phyloP scores from a whole-genome alignment of 2,888 invertebrate genomes.

The Chrysolina haemoptera region DNA sequence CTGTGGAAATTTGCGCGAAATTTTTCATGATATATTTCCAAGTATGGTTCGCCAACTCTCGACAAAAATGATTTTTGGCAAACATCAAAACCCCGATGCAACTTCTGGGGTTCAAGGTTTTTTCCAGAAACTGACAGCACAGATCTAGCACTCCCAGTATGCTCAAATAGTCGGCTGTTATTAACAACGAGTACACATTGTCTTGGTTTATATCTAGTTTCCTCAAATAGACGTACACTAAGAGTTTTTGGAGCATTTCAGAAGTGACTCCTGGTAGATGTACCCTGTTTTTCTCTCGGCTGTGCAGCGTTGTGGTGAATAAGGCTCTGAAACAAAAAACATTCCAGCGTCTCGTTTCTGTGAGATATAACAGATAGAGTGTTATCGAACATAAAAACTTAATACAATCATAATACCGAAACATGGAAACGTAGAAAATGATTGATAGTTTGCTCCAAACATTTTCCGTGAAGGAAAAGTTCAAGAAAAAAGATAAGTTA shows the following conservation, averaged over 20 bases:
- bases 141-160: slow-evolving; percentile 86
- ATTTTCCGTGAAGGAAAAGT: too few species aligned
- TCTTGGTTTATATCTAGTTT: slow-evolving; percentile 81
- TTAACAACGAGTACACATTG: slow-evolving; percentile 86
- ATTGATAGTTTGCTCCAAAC: too few species aligned
- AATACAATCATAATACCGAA: neutral
- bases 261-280: slow-evolving; percentile 84
- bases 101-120: slow-evolving; percentile 81
- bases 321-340: slow-evolving; percentile 75
- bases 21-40: slow-evolving; percentile 75
- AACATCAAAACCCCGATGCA: slow-evolving; percentile 90
- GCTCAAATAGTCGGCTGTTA: slow-evolving; percentile 91
- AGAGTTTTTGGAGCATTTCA: slow-evolving; percentile 82
- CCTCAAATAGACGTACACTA: slow-evolving; percentile 90
- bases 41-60: slow-evolving; percentile 78
- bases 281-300: slow-evolving; percentile 78
- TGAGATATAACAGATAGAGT: neutral
- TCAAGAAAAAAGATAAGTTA: too few species aligned
- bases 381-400: neutral
- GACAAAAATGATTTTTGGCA: slow-evolving; percentile 84
- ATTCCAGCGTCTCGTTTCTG: neutral
- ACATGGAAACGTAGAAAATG: too few species aligned
- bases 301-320: slow-evolving; percentile 86
- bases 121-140: slow-evolving; percentile 84
- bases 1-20: slow-evolving; percentile 81